Base-by-base conservation (phyloP, 2,113 vertebrate genomes). In the Rallus limicola region DNA sequence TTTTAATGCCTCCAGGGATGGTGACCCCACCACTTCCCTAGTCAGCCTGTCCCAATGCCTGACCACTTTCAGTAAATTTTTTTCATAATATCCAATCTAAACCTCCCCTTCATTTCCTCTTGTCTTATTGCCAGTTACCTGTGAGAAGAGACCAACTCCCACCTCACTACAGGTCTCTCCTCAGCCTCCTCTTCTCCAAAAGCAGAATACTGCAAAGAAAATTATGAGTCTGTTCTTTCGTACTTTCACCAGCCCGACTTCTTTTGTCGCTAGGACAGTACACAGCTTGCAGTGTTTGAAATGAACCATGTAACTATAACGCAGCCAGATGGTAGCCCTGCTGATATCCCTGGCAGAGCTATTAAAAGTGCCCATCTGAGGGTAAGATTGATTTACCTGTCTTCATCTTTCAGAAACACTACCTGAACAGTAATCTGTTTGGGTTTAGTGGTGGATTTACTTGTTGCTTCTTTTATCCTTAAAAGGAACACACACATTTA, bases 381-480 rank as follows among this genome's bases (percentile, higher is more conserved):
- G 33, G 4, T 10, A 48, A 93, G 85, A 86, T 42, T 28, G 6
- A 95, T 86, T 94, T 82, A 69, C n/a, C 25, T 82, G 86, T 86
- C 44, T 46, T 74, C 7, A 4, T 52, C 46, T 67, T 95, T 80
- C 46, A 70, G 76, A 93, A 94, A 83, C 55, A 83, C 29, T 53
- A 64, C 33, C 69, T 79, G 84, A 71, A 59, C 64, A 83, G 50
- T 34, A 76, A 89, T 62, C 74, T 76, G 12, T 48, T 84, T 69
- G 46, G 62, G 6, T 72, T 75, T 56, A 53, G 69, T 33, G 69
- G 60, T 67, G 21, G 64, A 77, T 92, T 95, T 88, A 78, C 93
- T 75, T 87, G 69, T 76, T 90, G 33, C 58, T 82, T 83, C 89
- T 86, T 94, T 91, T 67, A 80, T 69, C n/a, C 28, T 74, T 81